phyloP scores from a whole-genome alignment of 2,113 vertebrate species.

The Osmerus mordax region DNA sequence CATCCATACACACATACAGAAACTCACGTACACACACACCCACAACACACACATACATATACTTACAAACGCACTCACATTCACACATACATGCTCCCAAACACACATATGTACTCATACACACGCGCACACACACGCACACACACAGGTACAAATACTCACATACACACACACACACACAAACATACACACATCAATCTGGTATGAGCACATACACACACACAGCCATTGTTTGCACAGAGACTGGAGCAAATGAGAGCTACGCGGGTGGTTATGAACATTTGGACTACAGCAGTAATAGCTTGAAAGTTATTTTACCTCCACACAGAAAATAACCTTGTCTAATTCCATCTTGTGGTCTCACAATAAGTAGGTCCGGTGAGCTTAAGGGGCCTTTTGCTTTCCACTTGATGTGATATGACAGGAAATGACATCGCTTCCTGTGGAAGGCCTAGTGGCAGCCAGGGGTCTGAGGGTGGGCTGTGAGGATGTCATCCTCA shows the following conservation, averaged over 20 bases:
- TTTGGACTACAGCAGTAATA: slow-evolving; percentile 2
- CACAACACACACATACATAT: background rate
- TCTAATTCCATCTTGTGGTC: slow-evolving; percentile 1
- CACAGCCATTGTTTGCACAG: slow-evolving; percentile 9
- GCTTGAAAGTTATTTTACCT: slow-evolving; percentile 21
- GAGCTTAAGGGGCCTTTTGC: slow-evolving; percentile 64
- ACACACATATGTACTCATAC: background rate
- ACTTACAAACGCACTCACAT: slow-evolving; percentile 3
- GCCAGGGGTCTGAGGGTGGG: slow-evolving; percentile 28
- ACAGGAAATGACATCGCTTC: slow-evolving; percentile 72
- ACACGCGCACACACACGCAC: background rate
- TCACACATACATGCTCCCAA: background rate
- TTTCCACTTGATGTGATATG: slow-evolving; percentile 59
- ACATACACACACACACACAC: background rate
- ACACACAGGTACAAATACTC: background rate
- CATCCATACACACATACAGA: slow-evolving; percentile 7
- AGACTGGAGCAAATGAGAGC: background rate
- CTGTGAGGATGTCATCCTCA: slow-evolving; percentile 1
- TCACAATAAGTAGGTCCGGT: slow-evolving; percentile 43
- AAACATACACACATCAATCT: background rate
- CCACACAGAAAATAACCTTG: slow-evolving; percentile 18
- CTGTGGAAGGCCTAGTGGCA: slow-evolving; percentile 38
- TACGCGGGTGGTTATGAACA: background rate
- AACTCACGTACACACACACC: background rate
- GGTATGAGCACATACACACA: background rate